Base-by-base conservation (phyloP, 2,113 vertebrate genomes). In the Salminus brasiliensis region DNA sequence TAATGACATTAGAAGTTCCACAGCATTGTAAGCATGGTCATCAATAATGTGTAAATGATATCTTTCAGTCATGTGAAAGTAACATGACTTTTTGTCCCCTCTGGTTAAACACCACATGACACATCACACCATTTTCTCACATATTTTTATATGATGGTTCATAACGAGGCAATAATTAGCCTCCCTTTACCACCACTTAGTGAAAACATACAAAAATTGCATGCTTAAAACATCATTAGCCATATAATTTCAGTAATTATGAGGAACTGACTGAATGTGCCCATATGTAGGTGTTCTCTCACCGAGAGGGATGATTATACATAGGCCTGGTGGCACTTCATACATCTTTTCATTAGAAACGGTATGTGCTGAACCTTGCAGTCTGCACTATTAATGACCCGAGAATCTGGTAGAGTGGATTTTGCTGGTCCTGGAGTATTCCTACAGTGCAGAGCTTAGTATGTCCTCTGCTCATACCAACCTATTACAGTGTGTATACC, bases 191-290 rank as follows among this genome's bases (percentile, higher is more conserved):
- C 39, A 76, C 13, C 29, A 18, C 39, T 76, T 34, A 66, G 73
- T 76, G 73, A 76, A 21, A 76, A 62, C 43, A 32, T 47, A 45
- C n/a, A 49, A 49, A 5, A 71, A 32, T 52, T 1, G 30, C 32
- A 71, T 32, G 30, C 52, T 32, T 21, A 71, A 29, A 49, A 49
- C 27, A 8, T 71, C 68, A 71, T 71, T 8, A 71, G 68, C 2
- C 45, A 30, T 49, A 71, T 71, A 30, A 18, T 29, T 25, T 16
- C 41, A 70, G 68, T 47, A 70, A 70, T 49, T 70, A 71, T 71
- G 45, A 32, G n/a, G 9, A 7, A 8, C 52, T 18, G n/a, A 55
- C n/a, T 55, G 18, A 21, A 55, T 7, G 52, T 25, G 52, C n/a
- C 25, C 52, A 23, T 55, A 55, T 25, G n/a, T 55, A 7, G n/a